A percentile compares a stretch with the other conserved stretches of the same genome.
These are phyloP conservation scores for Gambusia affinis DNA, from an alignment of 2,113 vertebrate species.

Conservation along the genomic window DNA sequence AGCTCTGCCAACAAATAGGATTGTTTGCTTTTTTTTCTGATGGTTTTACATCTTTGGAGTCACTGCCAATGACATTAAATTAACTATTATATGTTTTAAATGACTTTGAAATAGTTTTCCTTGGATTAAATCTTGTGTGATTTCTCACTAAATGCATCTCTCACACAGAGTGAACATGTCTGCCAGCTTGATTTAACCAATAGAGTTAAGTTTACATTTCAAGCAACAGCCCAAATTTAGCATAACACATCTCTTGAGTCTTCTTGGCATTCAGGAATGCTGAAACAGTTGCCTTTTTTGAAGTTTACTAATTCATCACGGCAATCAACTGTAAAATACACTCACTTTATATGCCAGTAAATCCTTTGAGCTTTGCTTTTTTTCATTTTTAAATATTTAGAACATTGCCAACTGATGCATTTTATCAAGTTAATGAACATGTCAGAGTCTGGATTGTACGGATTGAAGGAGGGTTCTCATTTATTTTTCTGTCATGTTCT, in stretches of 20 bases:
- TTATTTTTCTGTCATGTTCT: neutral
- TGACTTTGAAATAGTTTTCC: constrained; percentile 37
- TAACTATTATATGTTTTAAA: neutral
- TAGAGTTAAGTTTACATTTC: constrained; percentile 21
- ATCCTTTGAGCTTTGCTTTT: constrained; percentile 54
- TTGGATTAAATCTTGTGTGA: constrained; percentile 66
- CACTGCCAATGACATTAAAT: neutral
- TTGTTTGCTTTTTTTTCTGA: neutral
- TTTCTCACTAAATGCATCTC: neutral
- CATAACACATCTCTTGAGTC: constrained; percentile 21
- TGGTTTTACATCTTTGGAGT: neutral
- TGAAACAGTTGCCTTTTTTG: constrained; percentile 2
- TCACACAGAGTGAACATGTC: constrained; percentile 9
- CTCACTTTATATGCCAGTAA: constrained; percentile 61
- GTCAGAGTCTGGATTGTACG: constrained; percentile 25
- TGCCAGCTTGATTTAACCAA: constrained; percentile 5
- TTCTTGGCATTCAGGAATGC: constrained; percentile 42
- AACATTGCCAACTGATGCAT: constrained; percentile 58
- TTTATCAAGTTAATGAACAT: constrained; percentile 62
- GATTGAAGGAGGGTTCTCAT: neutral
- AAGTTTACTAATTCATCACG: constrained; percentile 46
- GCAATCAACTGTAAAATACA: constrained; percentile 65
- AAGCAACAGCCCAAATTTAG: constrained; percentile 16
- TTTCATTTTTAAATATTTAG: constrained; percentile 18
- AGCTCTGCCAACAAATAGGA: neutral